These are phyloP conservation scores for Stramonita haemastoma DNA, from an alignment of 2,888 invertebrate species.

Conservation along the genomic window DNA sequence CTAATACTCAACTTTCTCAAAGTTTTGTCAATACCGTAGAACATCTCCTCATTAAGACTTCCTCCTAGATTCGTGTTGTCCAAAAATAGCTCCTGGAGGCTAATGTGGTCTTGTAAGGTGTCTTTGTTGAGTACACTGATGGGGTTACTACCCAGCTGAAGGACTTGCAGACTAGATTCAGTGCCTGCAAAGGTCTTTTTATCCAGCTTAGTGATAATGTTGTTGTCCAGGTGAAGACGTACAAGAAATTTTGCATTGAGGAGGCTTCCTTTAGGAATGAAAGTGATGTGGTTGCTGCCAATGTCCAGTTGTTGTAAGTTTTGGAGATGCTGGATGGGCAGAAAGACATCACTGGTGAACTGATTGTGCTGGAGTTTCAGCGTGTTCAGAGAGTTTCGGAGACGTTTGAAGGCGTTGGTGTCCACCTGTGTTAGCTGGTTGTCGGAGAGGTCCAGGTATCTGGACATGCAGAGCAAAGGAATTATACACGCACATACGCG, in stretches of 20 bases:
- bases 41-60: constrained; percentile 21
- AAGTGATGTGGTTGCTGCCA: constrained; percentile 43
- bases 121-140: constrained; percentile 37
- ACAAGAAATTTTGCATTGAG: constrained; percentile 38
- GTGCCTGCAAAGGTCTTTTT: constrained; percentile 43
- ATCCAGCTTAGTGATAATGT: constrained; percentile 42
- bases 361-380: constrained; percentile 46
- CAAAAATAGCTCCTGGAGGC: constrained; percentile 40
- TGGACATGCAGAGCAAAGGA: not conserved
- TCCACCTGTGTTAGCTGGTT: constrained; percentile 45
- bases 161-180: constrained; percentile 44
- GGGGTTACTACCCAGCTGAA: constrained; percentile 47
- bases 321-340: constrained; percentile 43
- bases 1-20: constrained; percentile 48
- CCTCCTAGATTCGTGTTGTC: constrained; percentile 43
- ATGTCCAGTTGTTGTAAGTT: constrained; percentile 50
- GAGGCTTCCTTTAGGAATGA: constrained; percentile 31
- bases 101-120: constrained; percentile 40
- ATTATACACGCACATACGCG: not conserved
- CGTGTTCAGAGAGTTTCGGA: constrained; percentile 45
- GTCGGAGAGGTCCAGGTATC: constrained; percentile 45
- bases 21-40: constrained; percentile 41
- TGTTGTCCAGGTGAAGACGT: constrained; percentile 45
- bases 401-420: constrained; percentile 42
- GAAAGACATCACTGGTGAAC: constrained; percentile 41